phyloP scores from a whole-genome alignment of 1,140 invertebrate genomes.

The Parapsyche elsis region DNA sequence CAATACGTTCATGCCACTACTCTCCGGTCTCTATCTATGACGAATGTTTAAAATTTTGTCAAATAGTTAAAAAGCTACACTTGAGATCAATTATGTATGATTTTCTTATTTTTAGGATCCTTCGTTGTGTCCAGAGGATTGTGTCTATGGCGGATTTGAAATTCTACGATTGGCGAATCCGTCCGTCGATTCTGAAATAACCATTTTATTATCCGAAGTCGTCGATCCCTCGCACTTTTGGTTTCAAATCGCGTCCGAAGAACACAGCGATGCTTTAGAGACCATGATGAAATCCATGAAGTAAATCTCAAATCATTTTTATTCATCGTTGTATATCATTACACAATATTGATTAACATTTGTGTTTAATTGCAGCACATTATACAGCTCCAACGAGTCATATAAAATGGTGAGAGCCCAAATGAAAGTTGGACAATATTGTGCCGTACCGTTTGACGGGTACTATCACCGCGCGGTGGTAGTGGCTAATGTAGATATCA shows the following conservation, averaged over 20 bases:
- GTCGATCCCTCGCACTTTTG: constrained; percentile 49
- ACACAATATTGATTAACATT: neutral
- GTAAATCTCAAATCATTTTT: constrained; percentile 28
- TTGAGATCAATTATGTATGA: neutral
- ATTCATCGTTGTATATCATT: neutral
- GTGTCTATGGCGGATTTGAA: neutral
- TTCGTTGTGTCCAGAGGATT: constrained; percentile 42
- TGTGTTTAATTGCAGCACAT: constrained; percentile 11
- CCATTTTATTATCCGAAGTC: constrained; percentile 40
- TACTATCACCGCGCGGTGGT: constrained; percentile 43
- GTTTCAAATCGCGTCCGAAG: constrained; percentile 21
- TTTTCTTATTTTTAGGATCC: constrained; percentile 39
- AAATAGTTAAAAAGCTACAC: neutral
- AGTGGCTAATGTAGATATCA: neutral
- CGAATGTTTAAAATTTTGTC: neutral
- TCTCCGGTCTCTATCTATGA: neutral
- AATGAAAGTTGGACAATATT: constrained; percentile 34
- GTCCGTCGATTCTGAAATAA: neutral
- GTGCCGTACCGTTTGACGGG: constrained; percentile 23
- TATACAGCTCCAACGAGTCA: neutral
- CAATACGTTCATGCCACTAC: too few species aligned
- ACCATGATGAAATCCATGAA: constrained; percentile 41
- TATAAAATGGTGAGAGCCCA: constrained; percentile 25
- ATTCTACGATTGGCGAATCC: neutral
- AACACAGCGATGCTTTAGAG: constrained; percentile 4